Evolutionary conservation across 2,888 invertebrate species (phyloP), one percentile per base, ranked within the genome.

Genomic region (Keiferia lycopersicella): DNA sequence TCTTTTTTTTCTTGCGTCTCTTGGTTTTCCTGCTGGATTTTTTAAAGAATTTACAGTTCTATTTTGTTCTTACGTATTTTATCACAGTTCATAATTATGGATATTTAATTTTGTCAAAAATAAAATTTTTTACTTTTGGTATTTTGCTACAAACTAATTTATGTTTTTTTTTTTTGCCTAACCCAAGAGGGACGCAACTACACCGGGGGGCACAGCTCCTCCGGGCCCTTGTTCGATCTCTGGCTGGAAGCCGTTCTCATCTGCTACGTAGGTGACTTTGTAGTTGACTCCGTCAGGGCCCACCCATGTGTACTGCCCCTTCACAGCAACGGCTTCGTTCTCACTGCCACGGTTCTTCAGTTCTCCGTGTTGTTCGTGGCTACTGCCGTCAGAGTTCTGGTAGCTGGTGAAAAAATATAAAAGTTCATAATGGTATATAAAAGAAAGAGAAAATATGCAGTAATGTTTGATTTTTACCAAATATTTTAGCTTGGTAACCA

Each of bases 191-290:
- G 75, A 71, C 6, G 80, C 80, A 1, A 77, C 68, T 2, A 77
- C 73, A 8, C 68, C 73, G 7, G 75, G 67, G 0, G 78, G 73
- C 0, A 75, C 73, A 0, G 69, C 76, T 18, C 76, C 79, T 6
- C 82, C 84, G 0, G 82, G 83, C 0, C 80, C 81, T 63, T 83
- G 76, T 66, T 82, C 80, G 20, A 82, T 74, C 38, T 78, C 75
- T 0, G 92, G 80, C 60, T 82, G 73, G 75, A 72, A 84, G 0
- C 83, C 83, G 11, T 80, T 72, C 7, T 78, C 75, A 57, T 91
- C 92, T 60, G 92, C 92, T 12, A 83, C 71, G 76, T 93, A 93
- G 62, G 74, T 92, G 64, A 94, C 92, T 6, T 81, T 81, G 78
- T 93, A 93, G 11, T 80, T 84, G 45, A 84, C 72, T 16, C 77